Evolutionary conservation across 2,888 invertebrate genomes (phyloP), one percentile per base, ranked within the genome.

Genomic region (Carpatolechia fugitivella): DNA sequence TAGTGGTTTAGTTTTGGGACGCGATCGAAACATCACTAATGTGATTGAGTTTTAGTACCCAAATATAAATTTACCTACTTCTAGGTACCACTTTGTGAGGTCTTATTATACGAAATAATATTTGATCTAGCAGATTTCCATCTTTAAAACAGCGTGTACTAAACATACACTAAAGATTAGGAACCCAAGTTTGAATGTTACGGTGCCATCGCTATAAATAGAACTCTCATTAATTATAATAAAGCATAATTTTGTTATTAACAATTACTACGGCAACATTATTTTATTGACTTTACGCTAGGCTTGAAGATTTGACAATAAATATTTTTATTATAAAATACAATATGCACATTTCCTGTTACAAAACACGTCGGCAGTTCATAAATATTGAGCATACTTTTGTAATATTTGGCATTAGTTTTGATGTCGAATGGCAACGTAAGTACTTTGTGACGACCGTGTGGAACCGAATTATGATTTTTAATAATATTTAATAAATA

Each of bases 191-290:
- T 68, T 62, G 65, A 64, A 68, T 64, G 65, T 67, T 68, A 74
- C 78, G 74, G 73, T 75, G 80, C 74, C 79, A 74, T 69, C 74
- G 59, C 74, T 76, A 78, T 80, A 81, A 80, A 86, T 86, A 87
- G 60, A 87, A 80, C 80, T 88, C 85, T 86, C 79, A 70, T 75
- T 41, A 10, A 41, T 44, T 61, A 74, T 74, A 76, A 79, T 84
- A 83, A 86, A 85, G 83, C 85, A 84, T 81, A 80, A 82, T 85
- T 85, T 80, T 76, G 78, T 82, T 70, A 80, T 78, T 73, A 85
- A 83, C 85, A 85, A 85, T 69, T 74, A 80, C 85, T 87, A 85
- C 81, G 66, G 80, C 82, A 83, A 85, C 82, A 78, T 78, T 81
- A 78, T 44, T 83, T 41, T 75, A 82, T 78, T 74, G 78, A 83